phyloP scores from a whole-genome alignment of 2,888 invertebrate genomes.

The Oscheius sp. region DNA sequence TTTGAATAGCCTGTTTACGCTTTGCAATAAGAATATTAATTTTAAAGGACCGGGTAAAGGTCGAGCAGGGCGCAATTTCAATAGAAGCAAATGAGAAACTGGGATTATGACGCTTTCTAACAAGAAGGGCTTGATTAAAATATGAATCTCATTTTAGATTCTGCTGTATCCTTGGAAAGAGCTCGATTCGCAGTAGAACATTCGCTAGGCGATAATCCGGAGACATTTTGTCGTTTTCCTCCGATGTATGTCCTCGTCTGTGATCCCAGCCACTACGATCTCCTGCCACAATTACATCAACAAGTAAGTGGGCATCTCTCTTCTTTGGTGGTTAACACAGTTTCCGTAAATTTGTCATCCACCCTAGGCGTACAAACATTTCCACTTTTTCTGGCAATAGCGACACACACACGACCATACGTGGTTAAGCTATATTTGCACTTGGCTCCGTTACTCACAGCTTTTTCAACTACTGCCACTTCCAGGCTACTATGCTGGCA shows the following conservation, averaged over 20 bases:
- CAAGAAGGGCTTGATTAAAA: no score
- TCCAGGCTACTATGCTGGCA: slow-evolving; percentile 30
- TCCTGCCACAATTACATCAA: slow-evolving; percentile 48
- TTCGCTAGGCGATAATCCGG: slow-evolving; percentile 7
- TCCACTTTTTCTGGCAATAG: neutral
- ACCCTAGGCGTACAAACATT: slow-evolving; percentile 22
- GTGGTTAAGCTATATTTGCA: no score
- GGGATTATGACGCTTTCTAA: no score
- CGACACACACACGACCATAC: no score
- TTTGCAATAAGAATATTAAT: no score
- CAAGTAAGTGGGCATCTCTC: slow-evolving; percentile 20
- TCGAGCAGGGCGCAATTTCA: no score
- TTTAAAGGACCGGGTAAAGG: no score
- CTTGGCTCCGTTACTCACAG: neutral
- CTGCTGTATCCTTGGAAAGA: slow-evolving; percentile 18
- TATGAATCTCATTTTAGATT: slow-evolving; percentile 35
- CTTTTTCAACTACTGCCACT: neutral
- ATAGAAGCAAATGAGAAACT: no score
- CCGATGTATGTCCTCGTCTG: slow-evolving; percentile 48
- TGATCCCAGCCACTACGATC: slow-evolving; percentile 48
- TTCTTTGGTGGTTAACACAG: neutral
- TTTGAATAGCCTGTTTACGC: no score
- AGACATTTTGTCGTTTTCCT: slow-evolving; percentile 21
- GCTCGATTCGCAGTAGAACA: slow-evolving; percentile 16
- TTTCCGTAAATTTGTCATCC: slow-evolving; percentile 17